These are phyloP conservation scores for Dendroctonus ponderosae DNA, from an alignment of 1,140 invertebrate genomes.

Conservation along the genomic window DNA sequence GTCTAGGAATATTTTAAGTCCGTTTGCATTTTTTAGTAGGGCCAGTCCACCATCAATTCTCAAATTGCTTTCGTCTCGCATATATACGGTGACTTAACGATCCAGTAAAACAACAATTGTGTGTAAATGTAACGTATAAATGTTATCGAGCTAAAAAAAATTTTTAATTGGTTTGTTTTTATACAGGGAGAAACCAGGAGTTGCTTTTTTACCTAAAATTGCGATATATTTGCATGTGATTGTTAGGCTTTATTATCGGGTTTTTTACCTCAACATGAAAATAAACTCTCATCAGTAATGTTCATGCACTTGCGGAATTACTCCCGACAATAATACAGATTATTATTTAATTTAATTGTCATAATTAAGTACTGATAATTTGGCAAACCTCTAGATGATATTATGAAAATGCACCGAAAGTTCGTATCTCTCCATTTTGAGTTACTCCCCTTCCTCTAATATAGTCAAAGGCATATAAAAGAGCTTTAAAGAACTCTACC, in stretches of 20 bases:
- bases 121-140: too few relatives aligned
- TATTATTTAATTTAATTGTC: not conserved
- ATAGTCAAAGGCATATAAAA: not conserved
- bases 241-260: too few relatives aligned
- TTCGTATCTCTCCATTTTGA: not conserved
- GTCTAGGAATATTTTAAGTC: conserved; percentile 24
- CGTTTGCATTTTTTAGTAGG: conserved; percentile 10
- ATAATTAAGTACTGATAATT: not conserved
- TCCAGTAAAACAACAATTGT: too few relatives aligned
- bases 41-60: conserved; percentile 4
- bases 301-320: too few relatives aligned
- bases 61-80: conserved; percentile 15
- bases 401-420: not conserved
- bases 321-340: conserved; percentile 1
- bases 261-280: too few relatives aligned
- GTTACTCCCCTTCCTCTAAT: not conserved
- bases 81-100: too few relatives aligned
- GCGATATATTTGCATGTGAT: too few relatives aligned
- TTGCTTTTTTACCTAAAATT: too few relatives aligned
- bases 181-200: too few relatives aligned
- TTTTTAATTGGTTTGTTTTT: too few relatives aligned
- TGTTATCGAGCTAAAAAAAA: too few relatives aligned
- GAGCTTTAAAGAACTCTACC: not conserved
- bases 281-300: too few relatives aligned
- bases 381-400: not conserved